Percentiles rank a stretch among this genome's conserved stretches.
Evolutionary conservation across 2,113 vertebrate genomes (phyloP).

Genomic region (Thermophis baileyi): DNA sequence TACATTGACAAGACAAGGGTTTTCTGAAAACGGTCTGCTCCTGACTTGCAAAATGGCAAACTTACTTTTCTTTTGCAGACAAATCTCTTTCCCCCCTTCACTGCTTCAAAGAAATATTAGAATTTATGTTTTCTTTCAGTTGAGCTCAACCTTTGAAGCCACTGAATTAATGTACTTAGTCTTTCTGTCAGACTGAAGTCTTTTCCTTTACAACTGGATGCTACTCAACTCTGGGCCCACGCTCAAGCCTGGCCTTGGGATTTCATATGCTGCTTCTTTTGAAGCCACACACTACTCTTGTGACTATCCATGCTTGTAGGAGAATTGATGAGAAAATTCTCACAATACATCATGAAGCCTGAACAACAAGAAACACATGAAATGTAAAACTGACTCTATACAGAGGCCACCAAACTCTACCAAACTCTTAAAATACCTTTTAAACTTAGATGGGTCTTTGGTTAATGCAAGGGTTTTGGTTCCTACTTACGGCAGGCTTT

Average conservation of each 20-base stretch:
- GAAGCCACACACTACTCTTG: background rate
- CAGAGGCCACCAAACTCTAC: background rate
- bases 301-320: background rate
- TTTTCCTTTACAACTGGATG: slow-evolving; percentile 7
- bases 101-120: slow-evolving; percentile 1
- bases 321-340: slow-evolving; percentile 7
- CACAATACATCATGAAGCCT: background rate
- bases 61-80: slow-evolving; percentile 28
- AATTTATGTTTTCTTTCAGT: background rate
- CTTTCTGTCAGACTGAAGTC: slow-evolving; percentile 28
- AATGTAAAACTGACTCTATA: background rate
- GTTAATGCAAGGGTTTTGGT: background rate
- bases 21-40: slow-evolving; percentile 25
- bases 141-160: slow-evolving; percentile 19
- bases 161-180: background rate
- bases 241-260: slow-evolving; percentile 6
- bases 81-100: slow-evolving; percentile 4
- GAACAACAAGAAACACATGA: background rate
- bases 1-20: slow-evolving; percentile 23
- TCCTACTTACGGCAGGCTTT: background rate
- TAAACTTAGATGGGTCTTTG: background rate
- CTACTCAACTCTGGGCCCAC: background rate
- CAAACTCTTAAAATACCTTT: background rate
- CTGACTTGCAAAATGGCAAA: slow-evolving; percentile 27
- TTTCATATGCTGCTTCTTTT: slow-evolving; percentile 29